Base-by-base conservation (phyloP, 2,888 invertebrate species). In the Trichogramma dendrolimi region DNA sequence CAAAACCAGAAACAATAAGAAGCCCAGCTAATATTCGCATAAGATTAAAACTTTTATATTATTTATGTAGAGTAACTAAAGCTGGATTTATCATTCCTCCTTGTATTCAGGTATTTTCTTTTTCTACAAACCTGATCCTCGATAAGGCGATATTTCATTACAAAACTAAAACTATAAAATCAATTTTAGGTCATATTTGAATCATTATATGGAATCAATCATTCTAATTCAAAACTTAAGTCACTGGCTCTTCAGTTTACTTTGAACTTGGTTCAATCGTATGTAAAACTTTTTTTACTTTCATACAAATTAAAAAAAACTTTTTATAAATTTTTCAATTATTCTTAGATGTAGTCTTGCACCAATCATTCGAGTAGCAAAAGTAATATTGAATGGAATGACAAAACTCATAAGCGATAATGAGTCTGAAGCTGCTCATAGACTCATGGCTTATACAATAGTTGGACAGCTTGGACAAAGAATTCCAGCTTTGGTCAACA, bases 21-120 rank as follows among this genome's bases (percentile, higher is more conserved):
- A 83, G 85, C 2, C 88, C 94, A 4, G 92, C 92, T 1, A 90
- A 89, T 74, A 90, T 92, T 0, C 85, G 94, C 68, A 88, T 95
- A 55, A 86, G 94, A 43, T 83, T 94, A 63, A 95, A 95, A 79
- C 79, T 96, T 44, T 84, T 96, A 67, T 90, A 92, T 65, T 90
- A 92, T 80, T 82, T 96, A 59, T 86, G 92, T 67, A 87, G 86
- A 71, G 86, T 88, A 4, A 87, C 86, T 0, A 88, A 87, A 49
- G 82, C 84, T 8, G 90, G 86, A 3, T 87, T 90, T 61, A 64
- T 66, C 58, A 60, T 66, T 55, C 66, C 64, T 11, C 87, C 88
- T 58, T 90, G 91, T 68, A 89, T 95, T 62, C 92, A 93, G 83
- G 88, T 91, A 73, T 6, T 55, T 14, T 51, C 6, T 6, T 51